Evolutionary conservation across 2,113 vertebrate species (phyloP).

Genomic region (Gallinago media): DNA sequence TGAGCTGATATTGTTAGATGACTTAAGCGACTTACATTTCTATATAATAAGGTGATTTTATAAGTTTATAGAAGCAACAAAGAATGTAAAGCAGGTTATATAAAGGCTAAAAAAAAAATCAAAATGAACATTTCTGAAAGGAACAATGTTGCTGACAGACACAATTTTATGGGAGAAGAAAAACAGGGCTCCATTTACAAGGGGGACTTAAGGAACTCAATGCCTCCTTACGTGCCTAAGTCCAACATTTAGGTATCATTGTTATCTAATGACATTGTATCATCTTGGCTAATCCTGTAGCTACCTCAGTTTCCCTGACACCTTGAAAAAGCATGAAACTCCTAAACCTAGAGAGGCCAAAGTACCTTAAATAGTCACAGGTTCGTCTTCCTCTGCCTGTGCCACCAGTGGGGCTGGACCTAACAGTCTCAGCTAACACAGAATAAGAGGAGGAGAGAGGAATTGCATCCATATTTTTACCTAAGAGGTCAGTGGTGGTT

Average conservation of each 20-base stretch:
- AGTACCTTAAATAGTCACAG: background rate
- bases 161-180: background rate
- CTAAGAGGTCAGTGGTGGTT: background rate
- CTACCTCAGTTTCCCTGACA: background rate
- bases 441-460: background rate
- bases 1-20: background rate
- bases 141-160: background rate
- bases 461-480: background rate
- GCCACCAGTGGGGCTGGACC: background rate
- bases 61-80: constrained; percentile 14
- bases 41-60: background rate
- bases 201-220: background rate
- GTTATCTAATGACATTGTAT: background rate
- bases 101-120: background rate
- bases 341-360: background rate
- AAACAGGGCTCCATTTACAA: background rate
- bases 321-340: background rate
- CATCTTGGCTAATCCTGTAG: background rate
- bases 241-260: background rate
- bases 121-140: background rate
- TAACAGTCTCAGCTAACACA: background rate
- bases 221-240: background rate
- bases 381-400: background rate
- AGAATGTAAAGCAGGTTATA: background rate
- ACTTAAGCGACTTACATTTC: background rate